These are phyloP conservation scores for Drosophila lowei DNA, from an alignment of 1,140 invertebrate genomes.

Conservation along the genomic window DNA sequence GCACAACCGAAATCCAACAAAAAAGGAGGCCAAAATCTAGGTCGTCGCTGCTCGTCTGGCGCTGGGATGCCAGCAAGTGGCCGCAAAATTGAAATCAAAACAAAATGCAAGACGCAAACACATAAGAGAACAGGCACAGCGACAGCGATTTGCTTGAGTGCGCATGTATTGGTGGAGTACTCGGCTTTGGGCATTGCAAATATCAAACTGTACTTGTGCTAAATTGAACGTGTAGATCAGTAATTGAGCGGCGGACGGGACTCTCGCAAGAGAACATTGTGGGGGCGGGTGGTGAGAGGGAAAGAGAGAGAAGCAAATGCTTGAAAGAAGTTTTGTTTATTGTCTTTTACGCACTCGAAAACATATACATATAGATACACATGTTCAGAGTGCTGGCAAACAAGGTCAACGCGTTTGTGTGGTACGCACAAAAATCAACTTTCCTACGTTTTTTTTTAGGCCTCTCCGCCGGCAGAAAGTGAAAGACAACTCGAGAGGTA, in stretches of 20 bases:
- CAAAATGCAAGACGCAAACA: constrained; percentile 22
- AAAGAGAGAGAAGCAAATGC: neutral
- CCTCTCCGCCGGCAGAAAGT: constrained; percentile 51
- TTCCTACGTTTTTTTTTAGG: constrained; percentile 16
- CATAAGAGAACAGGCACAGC: too few relatives aligned
- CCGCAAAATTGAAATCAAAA: constrained; percentile 27
- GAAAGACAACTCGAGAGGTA: constrained; percentile 52
- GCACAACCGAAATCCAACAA: constrained; percentile 16
- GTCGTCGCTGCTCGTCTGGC: neutral
- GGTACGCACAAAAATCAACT: constrained; percentile 16
- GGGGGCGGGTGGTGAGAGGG: constrained; percentile 2
- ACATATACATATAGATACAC: neutral
- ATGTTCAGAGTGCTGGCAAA: neutral
- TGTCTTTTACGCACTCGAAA: neutral
- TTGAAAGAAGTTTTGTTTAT: constrained; percentile 5
- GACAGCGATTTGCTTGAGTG: neutral
- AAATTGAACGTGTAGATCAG: constrained; percentile 19
- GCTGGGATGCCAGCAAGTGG: constrained; percentile 11
- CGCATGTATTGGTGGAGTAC: constrained; percentile 15
- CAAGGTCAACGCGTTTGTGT: constrained; percentile 9
- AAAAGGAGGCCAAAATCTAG: constrained; percentile 24
- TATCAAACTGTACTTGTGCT: constrained; percentile 52
- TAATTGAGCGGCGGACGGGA: too few relatives aligned
- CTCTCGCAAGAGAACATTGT: constrained; percentile 14
- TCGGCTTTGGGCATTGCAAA: constrained; percentile 23